Percentiles rank a stretch among this genome's conserved stretches.
Evolutionary conservation across 2,888 invertebrate genomes (phyloP).

Genomic region (Leptopilina myrica): DNA sequence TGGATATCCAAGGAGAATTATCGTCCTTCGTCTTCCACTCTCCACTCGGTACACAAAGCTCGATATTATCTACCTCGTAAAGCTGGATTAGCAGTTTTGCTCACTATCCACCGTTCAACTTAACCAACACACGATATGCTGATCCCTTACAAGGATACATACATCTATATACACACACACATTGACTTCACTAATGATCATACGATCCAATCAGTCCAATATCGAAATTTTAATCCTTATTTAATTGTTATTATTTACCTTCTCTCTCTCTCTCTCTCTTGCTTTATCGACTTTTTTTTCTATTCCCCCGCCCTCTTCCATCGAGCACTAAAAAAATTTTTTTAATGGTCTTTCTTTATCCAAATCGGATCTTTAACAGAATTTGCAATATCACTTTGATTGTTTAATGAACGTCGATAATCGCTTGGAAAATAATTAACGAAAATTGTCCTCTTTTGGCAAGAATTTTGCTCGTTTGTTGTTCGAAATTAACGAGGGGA

Average conservation of each 20-base stretch:
- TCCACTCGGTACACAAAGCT: slow-evolving; percentile 7
- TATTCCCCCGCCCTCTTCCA: too few relatives aligned
- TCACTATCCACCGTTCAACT: slow-evolving; percentile 16
- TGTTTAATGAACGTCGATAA: too few relatives aligned
- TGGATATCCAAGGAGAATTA: slow-evolving; percentile 39
- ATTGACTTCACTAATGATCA: slow-evolving; percentile 14
- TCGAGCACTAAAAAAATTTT: too few relatives aligned
- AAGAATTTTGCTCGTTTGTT: too few relatives aligned
- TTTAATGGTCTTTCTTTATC: too few relatives aligned
- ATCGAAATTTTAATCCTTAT: background rate
- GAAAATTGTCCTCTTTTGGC: too few relatives aligned
- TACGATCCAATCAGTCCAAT: background rate
- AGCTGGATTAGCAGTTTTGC: slow-evolving; percentile 40
- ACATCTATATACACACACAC: background rate
- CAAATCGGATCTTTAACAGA: too few relatives aligned
- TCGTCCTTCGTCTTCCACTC: slow-evolving; percentile 36
- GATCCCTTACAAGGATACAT: background rate
- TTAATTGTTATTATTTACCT: slow-evolving; percentile 8
- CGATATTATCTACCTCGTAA: slow-evolving; percentile 40
- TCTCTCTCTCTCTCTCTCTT: background rate
- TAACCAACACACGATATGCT: slow-evolving; percentile 32
- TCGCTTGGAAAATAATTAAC: too few relatives aligned
- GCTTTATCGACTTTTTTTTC: background rate
- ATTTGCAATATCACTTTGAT: too few relatives aligned
- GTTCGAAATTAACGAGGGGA: too few relatives aligned